Evolutionary conservation across 2,888 invertebrate species (phyloP).

Genomic region (Tridacna gigas): DNA sequence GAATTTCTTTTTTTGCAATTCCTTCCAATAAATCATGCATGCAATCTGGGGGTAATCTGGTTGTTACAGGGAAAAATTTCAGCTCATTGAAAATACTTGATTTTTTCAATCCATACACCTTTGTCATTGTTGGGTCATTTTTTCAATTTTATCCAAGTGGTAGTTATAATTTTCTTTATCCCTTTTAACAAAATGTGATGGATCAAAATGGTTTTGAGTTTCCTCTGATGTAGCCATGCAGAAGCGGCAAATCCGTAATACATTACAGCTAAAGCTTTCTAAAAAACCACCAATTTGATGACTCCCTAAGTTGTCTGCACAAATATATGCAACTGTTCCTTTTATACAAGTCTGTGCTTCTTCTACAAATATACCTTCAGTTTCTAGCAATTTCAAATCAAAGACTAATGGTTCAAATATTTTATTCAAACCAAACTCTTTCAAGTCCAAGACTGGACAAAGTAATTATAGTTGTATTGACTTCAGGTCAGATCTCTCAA

Average conservation of each 20-base stretch:
- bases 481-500: conserved; percentile 8
- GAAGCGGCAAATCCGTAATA: conserved; percentile 8
- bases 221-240: conserved; percentile 8
- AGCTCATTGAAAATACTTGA: too few relatives aligned
- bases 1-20: too few relatives aligned
- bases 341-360: not conserved
- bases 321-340: conserved; percentile 11
- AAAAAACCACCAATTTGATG: conserved; percentile 26
- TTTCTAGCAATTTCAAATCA: not conserved
- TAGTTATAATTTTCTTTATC: not conserved
- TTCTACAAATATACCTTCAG: not conserved
- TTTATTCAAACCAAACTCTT: not conserved
- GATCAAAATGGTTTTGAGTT: conserved; percentile 14
- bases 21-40: too few relatives aligned
- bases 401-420: conserved; percentile 12
- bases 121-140: too few relatives aligned
- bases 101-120: too few relatives aligned
- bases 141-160: too few relatives aligned
- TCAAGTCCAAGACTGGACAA: conserved; percentile 11
- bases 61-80: too few relatives aligned
- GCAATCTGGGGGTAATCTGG: too few relatives aligned
- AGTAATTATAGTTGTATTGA: not conserved
- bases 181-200: not conserved
- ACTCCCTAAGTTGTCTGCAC: conserved; percentile 27
- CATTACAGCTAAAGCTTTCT: conserved; percentile 10